Evolutionary conservation across 2,888 invertebrate species (phyloP).

Genomic region (Drosophila phalerata): DNA sequence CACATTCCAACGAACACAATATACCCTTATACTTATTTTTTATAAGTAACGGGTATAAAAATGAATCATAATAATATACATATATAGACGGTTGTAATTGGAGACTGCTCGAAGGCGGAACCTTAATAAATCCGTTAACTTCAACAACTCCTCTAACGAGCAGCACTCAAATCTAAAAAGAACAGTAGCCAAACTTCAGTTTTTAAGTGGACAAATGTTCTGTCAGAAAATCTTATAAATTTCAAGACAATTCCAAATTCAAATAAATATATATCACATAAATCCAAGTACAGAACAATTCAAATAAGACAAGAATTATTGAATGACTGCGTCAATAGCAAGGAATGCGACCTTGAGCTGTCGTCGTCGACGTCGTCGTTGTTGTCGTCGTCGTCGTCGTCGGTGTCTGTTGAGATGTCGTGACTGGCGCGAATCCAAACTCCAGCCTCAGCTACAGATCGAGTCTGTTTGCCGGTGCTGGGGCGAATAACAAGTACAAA

Average conservation of each 20-base stretch:
- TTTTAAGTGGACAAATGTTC: not conserved
- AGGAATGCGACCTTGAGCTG: slow-evolving; percentile 81
- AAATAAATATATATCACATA: slow-evolving; percentile 30
- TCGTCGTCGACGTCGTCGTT: slow-evolving; percentile 45
- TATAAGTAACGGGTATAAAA: no score
- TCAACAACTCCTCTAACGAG: not conserved
- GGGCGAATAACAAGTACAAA: slow-evolving; percentile 48
- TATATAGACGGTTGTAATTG: not conserved
- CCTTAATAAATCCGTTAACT: slow-evolving; percentile 1
- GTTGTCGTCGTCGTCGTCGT: slow-evolving; percentile 10
- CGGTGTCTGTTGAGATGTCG: slow-evolving; percentile 63
- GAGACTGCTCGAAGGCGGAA: slow-evolving; percentile 1
- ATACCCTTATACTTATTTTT: no score
- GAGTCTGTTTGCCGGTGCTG: slow-evolving; percentile 12
- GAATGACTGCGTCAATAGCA: slow-evolving; percentile 72
- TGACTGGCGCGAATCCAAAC: slow-evolving; percentile 58
- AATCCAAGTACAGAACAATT: slow-evolving; percentile 47
- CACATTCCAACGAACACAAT: no score
- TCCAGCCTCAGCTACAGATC: slow-evolving; percentile 11
- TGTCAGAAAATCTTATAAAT: not conserved
- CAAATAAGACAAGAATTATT: slow-evolving; percentile 64
- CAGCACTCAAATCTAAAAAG: not conserved
- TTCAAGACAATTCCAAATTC: slow-evolving; percentile 8
- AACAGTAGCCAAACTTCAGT: slow-evolving; percentile 14
- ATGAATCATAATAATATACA: not conserved